phyloP scores from a whole-genome alignment of 2,113 vertebrate species.

The Apeltes quadracus region DNA sequence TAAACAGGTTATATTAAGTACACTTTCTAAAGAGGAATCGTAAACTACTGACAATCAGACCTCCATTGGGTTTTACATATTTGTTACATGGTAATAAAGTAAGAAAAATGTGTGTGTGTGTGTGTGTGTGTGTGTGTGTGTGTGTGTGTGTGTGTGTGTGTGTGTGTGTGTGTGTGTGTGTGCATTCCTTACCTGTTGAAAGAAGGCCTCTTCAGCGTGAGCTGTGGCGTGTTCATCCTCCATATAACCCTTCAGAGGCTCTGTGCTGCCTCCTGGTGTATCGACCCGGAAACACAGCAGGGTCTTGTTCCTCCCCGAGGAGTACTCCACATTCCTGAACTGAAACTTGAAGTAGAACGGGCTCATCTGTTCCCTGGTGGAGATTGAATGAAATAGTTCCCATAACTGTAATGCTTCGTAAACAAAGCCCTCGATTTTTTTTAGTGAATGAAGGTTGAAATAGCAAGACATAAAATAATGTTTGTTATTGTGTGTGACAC shows the following conservation, averaged over 20 bases:
- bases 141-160: too few relatives aligned
- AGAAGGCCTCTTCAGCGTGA: constrained; percentile 93
- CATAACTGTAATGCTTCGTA: constrained; percentile 10
- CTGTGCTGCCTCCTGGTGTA: constrained; percentile 77
- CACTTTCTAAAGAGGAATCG: background rate
- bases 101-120: background rate
- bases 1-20: background rate
- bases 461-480: background rate
- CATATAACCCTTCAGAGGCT: constrained; percentile 88
- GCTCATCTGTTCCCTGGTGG: constrained; percentile 87
- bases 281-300: constrained; percentile 94
- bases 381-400: constrained; percentile 17
- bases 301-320: constrained; percentile 96
- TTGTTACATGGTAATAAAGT: background rate
- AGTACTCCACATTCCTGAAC: constrained; percentile 98
- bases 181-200: constrained; percentile 77
- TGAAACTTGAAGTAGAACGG: constrained; percentile 96
- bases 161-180: too few relatives aligned
- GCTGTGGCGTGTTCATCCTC: constrained; percentile 91
- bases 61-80: background rate
- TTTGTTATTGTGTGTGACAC: constrained; percentile 3
- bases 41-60: background rate
- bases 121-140: background rate
- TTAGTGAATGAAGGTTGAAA: background rate
- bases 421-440: background rate